Base-by-base conservation (phyloP, 2,797 vertebrate species). In the Schizopygopsis malacanthus region DNA sequence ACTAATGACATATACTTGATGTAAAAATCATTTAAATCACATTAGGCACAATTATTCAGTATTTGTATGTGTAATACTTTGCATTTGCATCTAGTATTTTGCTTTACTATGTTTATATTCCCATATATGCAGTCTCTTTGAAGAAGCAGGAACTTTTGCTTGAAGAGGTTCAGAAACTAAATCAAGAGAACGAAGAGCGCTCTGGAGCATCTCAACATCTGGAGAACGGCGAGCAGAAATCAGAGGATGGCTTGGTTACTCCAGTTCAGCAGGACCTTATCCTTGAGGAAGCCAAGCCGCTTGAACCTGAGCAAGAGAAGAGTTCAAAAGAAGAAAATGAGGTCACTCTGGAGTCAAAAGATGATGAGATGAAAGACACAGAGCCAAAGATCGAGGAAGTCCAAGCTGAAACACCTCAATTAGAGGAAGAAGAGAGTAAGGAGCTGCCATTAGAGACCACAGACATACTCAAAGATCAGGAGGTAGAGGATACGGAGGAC, bases 121-220 rank as follows among this genome's bases (percentile, higher is more conserved):
- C 5, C 43, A 7, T 89, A 98, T 97, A 97, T 72, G 89, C 79
- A 71, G 41, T 91, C 79, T 90, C 94, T 77, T 89, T 94, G 80
- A 96, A 94, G 88, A 96, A 92, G 71, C 95, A 96, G 61, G 91
- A 88, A 6, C 91, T 92, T 84, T 93, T 96, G 41, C 92, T 96
- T 71, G 94, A 96, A 84, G 95, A 96, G 56, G 91, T 98, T 77
- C 94, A 96, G 91, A 96, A 97, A 65, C 94, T 97, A 85, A 98
- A 97, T 92, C 91, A 89, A 89, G 96, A 97, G 91, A 98, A 98
- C 88, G 59, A 77, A 77, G 93, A 94, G 84, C 92, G 93, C 82
- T 93, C 93, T 2, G 79, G 85, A 75, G 89, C 61, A 0, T 69
- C 45, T 59, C 87, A 83, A 76, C 84, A 90, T 89, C 87, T 81